Percentiles rank a stretch among this genome's conserved stretches.
phyloP scores from a whole-genome alignment of 2,113 vertebrate species.

The Epinephelus cyanopodus region DNA sequence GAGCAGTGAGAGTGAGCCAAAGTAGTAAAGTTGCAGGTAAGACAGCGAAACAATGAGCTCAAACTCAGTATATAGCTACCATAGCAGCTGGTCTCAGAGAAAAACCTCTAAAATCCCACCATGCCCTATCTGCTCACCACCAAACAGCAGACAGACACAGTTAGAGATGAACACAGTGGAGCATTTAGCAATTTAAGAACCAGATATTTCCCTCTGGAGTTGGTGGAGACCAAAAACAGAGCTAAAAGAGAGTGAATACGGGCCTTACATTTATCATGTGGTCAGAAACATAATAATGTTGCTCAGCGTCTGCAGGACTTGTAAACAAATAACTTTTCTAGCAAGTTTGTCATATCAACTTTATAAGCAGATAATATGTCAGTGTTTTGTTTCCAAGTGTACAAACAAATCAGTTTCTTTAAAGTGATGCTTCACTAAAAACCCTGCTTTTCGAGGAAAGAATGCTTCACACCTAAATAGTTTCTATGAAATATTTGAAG shows the following conservation, averaged over 20 bases:
- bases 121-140: neutral
- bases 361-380: neutral
- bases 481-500: neutral
- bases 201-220: neutral
- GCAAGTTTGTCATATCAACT: neutral
- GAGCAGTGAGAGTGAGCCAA: no score
- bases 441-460: neutral
- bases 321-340: neutral
- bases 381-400: neutral
- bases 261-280: neutral
- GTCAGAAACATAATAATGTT: neutral
- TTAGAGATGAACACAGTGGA: neutral
- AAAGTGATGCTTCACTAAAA: neutral
- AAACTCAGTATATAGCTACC: no score
- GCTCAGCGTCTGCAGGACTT: neutral
- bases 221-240: neutral
- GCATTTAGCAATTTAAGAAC: neutral
- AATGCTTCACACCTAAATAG: neutral
- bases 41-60: no score
- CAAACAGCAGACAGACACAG: neutral
- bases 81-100: no score
- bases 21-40: no score
- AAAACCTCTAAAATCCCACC: no score
- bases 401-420: neutral
- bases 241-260: neutral